These are phyloP conservation scores for Phalera bucephala DNA, from an alignment of 2,888 invertebrate species.

Conservation along the genomic window DNA sequence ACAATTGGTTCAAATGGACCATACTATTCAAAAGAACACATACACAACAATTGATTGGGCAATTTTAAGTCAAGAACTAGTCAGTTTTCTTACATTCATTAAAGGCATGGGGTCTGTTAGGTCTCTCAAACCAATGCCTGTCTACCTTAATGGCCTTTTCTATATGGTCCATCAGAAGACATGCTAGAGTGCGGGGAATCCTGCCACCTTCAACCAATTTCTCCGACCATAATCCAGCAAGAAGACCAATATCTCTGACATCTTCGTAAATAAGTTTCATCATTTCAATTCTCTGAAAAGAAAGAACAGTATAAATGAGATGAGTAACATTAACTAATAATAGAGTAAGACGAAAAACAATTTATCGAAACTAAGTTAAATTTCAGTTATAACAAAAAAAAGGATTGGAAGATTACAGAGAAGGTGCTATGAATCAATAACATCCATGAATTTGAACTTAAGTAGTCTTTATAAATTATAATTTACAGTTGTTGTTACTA, in stretches of 20 bases:
- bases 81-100: constrained; percentile 33
- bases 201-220: constrained; percentile 89
- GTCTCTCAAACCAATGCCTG: constrained; percentile 87
- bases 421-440: no score
- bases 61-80: not conserved
- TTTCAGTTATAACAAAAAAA: no score
- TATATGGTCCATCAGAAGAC: constrained; percentile 93
- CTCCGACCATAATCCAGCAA: constrained; percentile 93
- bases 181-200: constrained; percentile 93
- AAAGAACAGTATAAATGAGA: no score
- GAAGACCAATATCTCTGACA: constrained; percentile 92
- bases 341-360: no score
- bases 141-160: constrained; percentile 89
- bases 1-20: no score
- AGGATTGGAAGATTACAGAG: no score
- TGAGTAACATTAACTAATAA: no score
- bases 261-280: constrained; percentile 55
- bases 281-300: constrained; percentile 35
- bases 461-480: no score
- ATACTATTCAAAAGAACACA: no score
- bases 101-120: constrained; percentile 45
- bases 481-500: no score
- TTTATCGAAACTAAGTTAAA: no score
- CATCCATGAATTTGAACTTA: no score
- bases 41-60: not conserved